A percentile compares a stretch with the other conserved stretches of the same genome.
These are phyloP conservation scores for Heliconius ismenius DNA, from an alignment of 2,888 invertebrate species.

Conservation along the genomic window DNA sequence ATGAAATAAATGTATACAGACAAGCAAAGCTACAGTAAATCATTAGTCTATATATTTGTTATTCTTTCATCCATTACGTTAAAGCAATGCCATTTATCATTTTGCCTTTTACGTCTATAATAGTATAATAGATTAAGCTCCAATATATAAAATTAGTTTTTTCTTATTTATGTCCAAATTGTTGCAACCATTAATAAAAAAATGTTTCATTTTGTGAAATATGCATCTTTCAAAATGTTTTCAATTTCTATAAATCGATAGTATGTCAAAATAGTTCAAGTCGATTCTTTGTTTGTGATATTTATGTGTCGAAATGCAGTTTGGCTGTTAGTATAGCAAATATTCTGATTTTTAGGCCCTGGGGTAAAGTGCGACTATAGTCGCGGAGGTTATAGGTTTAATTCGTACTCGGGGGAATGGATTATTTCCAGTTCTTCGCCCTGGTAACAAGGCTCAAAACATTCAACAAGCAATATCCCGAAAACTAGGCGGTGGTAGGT, in stretches of 20 bases:
- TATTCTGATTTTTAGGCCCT: background rate
- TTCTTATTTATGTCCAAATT: slow-evolving; percentile 6
- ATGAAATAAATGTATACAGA: background rate
- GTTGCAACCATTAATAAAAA: background rate
- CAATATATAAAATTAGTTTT: slow-evolving; percentile 8
- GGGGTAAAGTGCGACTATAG: background rate
- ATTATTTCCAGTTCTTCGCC: background rate
- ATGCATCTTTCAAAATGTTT: slow-evolving; percentile 10
- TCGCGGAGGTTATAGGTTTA: background rate
- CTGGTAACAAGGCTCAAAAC: background rate
- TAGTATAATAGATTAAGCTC: slow-evolving; percentile 1
- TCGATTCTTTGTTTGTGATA: background rate
- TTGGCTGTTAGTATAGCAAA: background rate
- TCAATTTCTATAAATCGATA: slow-evolving; percentile 1
- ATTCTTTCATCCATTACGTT: background rate
- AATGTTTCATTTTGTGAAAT: background rate
- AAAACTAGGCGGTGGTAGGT: too few relatives aligned
- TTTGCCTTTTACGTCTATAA: slow-evolving; percentile 9
- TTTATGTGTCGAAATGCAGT: background rate
- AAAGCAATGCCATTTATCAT: slow-evolving; percentile 9
- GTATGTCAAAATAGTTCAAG: background rate
- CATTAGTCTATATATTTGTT: background rate
- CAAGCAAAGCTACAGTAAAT: background rate
- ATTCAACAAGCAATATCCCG: too few relatives aligned
- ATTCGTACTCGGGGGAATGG: background rate